Evolutionary conservation across 2,797 vertebrate species (phyloP).

Genomic region (Megaceryle alcyon): DNA sequence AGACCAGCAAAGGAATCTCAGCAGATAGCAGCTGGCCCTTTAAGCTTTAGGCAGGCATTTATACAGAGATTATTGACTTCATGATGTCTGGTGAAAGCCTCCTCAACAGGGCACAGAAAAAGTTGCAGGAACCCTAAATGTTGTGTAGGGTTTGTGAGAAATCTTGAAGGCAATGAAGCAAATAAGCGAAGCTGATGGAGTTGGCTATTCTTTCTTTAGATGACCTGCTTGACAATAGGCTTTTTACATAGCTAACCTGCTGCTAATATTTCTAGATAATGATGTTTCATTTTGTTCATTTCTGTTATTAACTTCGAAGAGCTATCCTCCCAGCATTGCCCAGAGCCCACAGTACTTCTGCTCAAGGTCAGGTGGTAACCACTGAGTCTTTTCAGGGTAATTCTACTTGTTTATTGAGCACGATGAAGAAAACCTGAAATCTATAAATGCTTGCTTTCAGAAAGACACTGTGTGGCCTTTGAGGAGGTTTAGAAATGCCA

Average conservation of each 20-base stretch:
- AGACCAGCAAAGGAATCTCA: not conserved
- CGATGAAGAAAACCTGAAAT: conserved; percentile 6
- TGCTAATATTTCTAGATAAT: not conserved
- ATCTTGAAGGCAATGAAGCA: not conserved
- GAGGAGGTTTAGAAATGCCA: not conserved
- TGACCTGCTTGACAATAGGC: not conserved
- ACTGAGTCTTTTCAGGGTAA: conserved; percentile 53
- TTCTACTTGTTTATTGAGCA: conserved; percentile 44
- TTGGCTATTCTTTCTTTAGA: not conserved
- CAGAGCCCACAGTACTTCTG: conserved; percentile 20
- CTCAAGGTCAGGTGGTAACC: conserved; percentile 60
- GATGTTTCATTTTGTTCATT: conserved; percentile 2
- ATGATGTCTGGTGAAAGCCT: not conserved
- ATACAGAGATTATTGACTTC: not conserved
- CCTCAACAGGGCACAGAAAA: not conserved
- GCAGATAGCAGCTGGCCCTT: not conserved
- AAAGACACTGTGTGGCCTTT: not conserved
- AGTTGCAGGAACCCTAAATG: not conserved
- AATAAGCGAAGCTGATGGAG: not conserved
- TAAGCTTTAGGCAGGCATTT: not conserved
- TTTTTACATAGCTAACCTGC: not conserved
- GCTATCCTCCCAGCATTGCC: not conserved
- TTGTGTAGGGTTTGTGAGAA: not conserved
- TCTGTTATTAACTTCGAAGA: conserved; percentile 48
- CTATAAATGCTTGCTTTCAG: conserved; percentile 2